Conservation (phyloP, 2,113 vertebrate genomes). For the Gallinago jamesoni region DNA sequence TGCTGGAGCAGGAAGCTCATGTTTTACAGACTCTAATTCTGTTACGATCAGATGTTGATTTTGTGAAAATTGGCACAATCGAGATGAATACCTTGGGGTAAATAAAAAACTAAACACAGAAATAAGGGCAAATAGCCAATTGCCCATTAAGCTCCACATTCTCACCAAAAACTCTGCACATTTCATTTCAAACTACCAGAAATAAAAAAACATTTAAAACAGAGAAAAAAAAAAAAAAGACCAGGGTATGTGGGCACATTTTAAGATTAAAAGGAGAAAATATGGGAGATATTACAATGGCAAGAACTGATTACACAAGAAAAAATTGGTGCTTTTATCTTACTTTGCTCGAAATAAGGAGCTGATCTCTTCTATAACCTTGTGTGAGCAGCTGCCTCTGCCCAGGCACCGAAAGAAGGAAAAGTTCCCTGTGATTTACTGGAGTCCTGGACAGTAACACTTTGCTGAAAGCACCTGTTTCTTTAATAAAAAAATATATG, state of each 20-base stretch:
- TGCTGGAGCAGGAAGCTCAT: not conserved
- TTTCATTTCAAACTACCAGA: not conserved
- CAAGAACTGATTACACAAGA: not conserved
- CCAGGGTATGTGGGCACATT: not conserved
- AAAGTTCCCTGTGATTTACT: not conserved
- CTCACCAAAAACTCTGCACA: not conserved
- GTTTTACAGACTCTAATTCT: not conserved
- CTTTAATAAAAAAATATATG: not conserved
- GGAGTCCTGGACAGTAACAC: not conserved
- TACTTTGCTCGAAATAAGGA: not conserved
- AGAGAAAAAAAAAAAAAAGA: not conserved
- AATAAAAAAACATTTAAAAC: not conserved
- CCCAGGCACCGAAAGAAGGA: not conserved
- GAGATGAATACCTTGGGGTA: not conserved
- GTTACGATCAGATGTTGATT: not conserved
- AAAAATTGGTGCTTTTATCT: not conserved
- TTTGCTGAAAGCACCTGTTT: not conserved
- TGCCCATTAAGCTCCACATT: not conserved
- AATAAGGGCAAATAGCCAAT: not conserved
- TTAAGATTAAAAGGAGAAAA: not conserved
- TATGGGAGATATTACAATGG: fast-evolving
- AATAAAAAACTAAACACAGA: not conserved
- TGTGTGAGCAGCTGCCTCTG: not conserved
- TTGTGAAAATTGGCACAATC: not conserved
- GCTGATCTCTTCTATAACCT: not conserved